phyloP scores from a whole-genome alignment of 2,888 invertebrate species.

The Ferdinandea cuprea region DNA sequence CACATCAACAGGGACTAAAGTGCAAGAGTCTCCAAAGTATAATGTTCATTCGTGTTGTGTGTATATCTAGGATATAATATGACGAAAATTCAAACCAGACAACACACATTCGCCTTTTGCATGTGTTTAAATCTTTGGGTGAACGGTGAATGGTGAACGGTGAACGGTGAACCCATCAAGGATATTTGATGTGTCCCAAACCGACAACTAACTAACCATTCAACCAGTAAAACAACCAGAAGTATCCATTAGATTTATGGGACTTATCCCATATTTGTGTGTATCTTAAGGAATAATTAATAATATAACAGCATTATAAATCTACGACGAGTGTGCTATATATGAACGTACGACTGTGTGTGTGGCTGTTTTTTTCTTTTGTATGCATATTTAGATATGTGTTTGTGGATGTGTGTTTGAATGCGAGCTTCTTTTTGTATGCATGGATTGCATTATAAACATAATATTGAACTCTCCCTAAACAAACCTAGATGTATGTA shows the following conservation, averaged over 20 bases:
- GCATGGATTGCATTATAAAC: constrained; percentile 3
- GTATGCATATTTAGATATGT: no score
- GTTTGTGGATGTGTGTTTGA: no score
- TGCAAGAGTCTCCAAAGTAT: constrained; percentile 26
- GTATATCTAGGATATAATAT: constrained; percentile 19
- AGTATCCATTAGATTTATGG: constrained; percentile 73
- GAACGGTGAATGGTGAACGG: constrained; percentile 20
- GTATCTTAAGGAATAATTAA: constrained; percentile 74
- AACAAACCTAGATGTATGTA: no score
- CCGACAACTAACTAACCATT: constrained; percentile 68
- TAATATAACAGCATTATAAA: constrained; percentile 53
- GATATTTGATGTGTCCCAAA: constrained; percentile 47
- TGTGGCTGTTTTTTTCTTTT: neutral
- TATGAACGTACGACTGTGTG: constrained; percentile 21
- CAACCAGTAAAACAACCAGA: constrained; percentile 71
- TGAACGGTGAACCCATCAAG: constrained; percentile 29
- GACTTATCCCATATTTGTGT: constrained; percentile 71
- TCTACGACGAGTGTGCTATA: no score
- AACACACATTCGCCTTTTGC: neutral
- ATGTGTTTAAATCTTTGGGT: no score
- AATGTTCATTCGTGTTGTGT: constrained; percentile 45
- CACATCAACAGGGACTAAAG: constrained; percentile 57
- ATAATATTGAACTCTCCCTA: no score
- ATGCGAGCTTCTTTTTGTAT: neutral
- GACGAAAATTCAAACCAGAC: constrained; percentile 47